Evolutionary conservation across 2,797 vertebrate genomes (phyloP).

Genomic region (Hippopotamyrus pictus): DNA sequence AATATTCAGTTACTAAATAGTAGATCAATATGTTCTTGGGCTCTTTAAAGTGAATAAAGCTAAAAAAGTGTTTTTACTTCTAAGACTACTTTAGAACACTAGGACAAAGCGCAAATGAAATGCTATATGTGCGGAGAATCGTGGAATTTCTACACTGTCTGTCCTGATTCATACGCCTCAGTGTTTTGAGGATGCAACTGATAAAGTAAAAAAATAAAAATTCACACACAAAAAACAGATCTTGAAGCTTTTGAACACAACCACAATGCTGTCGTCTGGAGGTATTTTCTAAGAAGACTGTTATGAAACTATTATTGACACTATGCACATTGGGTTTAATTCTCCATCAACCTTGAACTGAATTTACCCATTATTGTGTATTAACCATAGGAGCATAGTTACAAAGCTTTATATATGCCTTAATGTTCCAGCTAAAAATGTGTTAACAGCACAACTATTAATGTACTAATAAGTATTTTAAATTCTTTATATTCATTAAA

Average conservation of each 20-base stretch:
- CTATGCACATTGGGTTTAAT: background rate
- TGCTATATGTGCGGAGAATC: background rate
- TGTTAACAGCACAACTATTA: slow-evolving; percentile 2
- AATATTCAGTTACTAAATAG: background rate
- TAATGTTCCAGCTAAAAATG: background rate
- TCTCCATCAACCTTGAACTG: background rate
- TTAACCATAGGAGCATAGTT: background rate
- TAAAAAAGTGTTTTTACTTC: background rate
- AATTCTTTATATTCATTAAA: slow-evolving; percentile 9
- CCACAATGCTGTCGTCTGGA: background rate
- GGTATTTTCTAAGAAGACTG: background rate
- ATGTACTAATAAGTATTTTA: slow-evolving; percentile 28
- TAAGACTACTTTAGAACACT: background rate
- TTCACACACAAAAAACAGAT: background rate
- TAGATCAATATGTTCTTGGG: background rate
- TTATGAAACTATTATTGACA: background rate
- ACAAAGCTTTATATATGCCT: background rate
- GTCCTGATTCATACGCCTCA: background rate
- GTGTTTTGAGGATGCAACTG: background rate
- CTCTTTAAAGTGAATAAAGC: background rate
- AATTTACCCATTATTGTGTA: background rate
- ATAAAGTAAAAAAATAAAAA: background rate
- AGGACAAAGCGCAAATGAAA: background rate
- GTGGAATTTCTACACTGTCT: background rate
- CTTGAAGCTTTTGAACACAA: background rate